Conservation (phyloP, 2,113 vertebrate genomes). For the Acanthochromis polyacanthus region DNA sequence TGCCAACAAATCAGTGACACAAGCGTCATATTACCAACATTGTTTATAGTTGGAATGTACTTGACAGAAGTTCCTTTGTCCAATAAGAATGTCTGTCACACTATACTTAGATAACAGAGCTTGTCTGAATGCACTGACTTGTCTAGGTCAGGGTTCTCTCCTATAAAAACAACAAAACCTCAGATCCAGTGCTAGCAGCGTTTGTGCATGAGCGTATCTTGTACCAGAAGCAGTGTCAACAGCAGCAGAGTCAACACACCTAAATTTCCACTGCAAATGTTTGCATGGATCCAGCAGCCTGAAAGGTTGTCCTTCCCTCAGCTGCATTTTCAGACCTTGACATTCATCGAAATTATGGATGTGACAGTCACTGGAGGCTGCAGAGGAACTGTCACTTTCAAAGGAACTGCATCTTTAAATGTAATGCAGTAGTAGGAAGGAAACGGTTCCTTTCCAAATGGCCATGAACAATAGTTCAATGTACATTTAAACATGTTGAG, state of each 20-base stretch:
- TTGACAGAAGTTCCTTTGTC: too few species aligned
- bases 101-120: not conserved
- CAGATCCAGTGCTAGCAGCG: not conserved
- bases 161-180: not conserved
- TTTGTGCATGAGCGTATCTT: not conserved
- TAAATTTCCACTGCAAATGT: conserved; percentile 24
- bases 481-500: not conserved
- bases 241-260: conserved; percentile 30
- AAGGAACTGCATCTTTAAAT: not conserved
- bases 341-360: conserved; percentile 46
- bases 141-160: not conserved
- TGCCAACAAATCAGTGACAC: too few species aligned
- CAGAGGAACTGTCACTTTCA: conserved; percentile 18
- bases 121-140: not conserved
- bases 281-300: conserved; percentile 19
- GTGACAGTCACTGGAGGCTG: conserved; percentile 28
- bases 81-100: not conserved
- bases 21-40: too few species aligned
- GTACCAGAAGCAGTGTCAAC: not conserved
- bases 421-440: not conserved
- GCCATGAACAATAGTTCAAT: not conserved
- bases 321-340: conserved; percentile 40
- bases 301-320: conserved; percentile 10
- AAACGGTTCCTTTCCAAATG: not conserved
- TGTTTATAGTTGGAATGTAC: too few species aligned